Base-by-base conservation (phyloP, 1,140 invertebrate species). In the Muscidifurax raptorellus region DNA sequence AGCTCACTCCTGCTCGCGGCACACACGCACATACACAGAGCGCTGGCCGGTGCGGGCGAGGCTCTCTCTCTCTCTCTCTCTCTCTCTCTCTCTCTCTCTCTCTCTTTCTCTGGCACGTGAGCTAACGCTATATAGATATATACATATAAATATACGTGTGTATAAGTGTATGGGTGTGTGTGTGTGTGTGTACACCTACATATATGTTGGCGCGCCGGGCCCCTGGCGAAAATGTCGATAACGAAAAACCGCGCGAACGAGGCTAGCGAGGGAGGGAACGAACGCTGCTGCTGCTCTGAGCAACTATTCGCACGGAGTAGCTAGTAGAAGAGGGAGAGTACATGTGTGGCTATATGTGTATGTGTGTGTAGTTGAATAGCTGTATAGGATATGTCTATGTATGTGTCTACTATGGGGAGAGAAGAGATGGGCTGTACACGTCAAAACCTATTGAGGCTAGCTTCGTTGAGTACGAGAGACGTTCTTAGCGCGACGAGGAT, bases 161-260 rank as follows among this genome's bases (percentile, higher is more conserved):
- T 12, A 84, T 80, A 87, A 44, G 79, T 86, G 86, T 80, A 75
- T 59, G 80, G 72, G 80, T 66, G 40, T 72, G 67, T 12, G 25
- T 22, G 40, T 77, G 79, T 72, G 74, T 67, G 69, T 69, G 30
- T 27, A 67, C 22, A 69, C 5, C 6, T 30, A 28, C n/a, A n/a
- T 30, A 83, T 74, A 18, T 9, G 71, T 74, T 3, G 18, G 71
- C 18, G 28, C 13, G 71, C 76, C 85, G 85, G 81, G 82, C 86
- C 82, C 83, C 83, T 88, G 88, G 90, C 90, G 91, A 92, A 92
- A 92, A 92, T 93, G 91, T 93, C 92, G 92, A 92, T 93, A 93
- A 92, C 91, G 91, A 92, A 93, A 93, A 92, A 93, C 90, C 91
- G 89, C 89, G 88, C 87, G 88, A 85, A 79, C 87, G 87, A 89